Conservation (phyloP, 2,113 vertebrate species). For the Connochaetes taurinus region DNA sequence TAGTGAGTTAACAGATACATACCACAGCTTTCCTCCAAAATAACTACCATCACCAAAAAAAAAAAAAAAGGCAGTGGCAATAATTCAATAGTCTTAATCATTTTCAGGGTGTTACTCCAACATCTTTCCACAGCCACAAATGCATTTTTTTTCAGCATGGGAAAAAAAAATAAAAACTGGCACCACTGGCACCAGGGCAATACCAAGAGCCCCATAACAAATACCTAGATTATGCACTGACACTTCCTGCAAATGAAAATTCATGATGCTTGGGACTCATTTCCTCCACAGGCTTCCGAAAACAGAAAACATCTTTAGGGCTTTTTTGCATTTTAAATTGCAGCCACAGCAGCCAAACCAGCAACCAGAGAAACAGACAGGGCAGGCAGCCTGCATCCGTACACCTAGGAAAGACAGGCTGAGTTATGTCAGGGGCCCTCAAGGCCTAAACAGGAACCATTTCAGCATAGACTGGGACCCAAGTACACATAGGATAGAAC, state of each 20-base stretch:
- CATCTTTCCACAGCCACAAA: slow-evolving; percentile 7
- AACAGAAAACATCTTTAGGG: slow-evolving; percentile 67
- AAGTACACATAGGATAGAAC: neutral
- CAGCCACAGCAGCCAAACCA: slow-evolving; percentile 49
- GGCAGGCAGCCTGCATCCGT: slow-evolving; percentile 27
- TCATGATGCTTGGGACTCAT: slow-evolving; percentile 67
- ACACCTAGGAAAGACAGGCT: neutral
- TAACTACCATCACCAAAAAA: neutral
- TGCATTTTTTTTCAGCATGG: slow-evolving; percentile 38
- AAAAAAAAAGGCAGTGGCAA: neutral
- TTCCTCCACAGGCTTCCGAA: slow-evolving; percentile 50
- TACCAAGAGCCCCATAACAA: slow-evolving; percentile 65
- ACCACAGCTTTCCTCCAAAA: slow-evolving; percentile 37
- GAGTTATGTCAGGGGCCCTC: neutral
- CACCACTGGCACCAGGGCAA: slow-evolving; percentile 35
- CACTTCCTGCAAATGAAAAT: slow-evolving; percentile 73
- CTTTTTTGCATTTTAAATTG: slow-evolving; percentile 61
- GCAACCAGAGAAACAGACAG: slow-evolving; percentile 23
- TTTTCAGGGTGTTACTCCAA: slow-evolving; percentile 59
- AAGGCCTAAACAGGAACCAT: slow-evolving; percentile 21
- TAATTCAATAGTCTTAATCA: slow-evolving; percentile 43
- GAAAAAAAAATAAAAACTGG: slow-evolving; percentile 2
- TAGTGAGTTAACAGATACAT: neutral
- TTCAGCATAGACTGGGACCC: neutral
- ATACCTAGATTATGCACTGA: slow-evolving; percentile 66